Percentiles rank a stretch among this genome's conserved stretches.
These are phyloP conservation scores for Valencia hispanica DNA, from an alignment of 2,797 vertebrate species.

Conservation along the genomic window DNA sequence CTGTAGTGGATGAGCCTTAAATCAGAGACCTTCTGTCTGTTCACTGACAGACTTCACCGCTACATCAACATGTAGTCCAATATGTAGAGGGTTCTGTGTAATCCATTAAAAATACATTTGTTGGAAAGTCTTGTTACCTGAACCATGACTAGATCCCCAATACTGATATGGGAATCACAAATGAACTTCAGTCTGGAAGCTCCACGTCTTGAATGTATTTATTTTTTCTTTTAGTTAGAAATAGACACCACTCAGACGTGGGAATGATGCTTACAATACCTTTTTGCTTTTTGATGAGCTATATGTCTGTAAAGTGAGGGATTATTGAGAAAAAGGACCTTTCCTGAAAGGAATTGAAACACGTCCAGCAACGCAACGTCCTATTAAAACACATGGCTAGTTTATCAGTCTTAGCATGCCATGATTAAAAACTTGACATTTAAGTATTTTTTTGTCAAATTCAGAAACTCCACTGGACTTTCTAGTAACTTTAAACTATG, in stretches of 20 bases:
- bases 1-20: not conserved
- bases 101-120: conserved; percentile 3
- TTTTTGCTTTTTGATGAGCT: not conserved
- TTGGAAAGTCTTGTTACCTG: not conserved
- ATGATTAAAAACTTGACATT: not conserved
- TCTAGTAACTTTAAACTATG: not conserved
- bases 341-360: not conserved
- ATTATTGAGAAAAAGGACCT: not conserved
- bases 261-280: not conserved
- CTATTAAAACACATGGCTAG: not conserved
- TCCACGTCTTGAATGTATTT: not conserved
- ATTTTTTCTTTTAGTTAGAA: not conserved
- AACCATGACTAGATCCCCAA: not conserved
- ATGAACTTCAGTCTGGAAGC: not conserved
- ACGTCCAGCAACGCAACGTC: not conserved
- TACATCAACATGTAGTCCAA: not conserved
- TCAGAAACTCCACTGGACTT: not conserved
- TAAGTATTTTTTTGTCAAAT: not conserved
- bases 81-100: not conserved
- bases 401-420: not conserved
- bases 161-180: not conserved
- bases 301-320: not conserved
- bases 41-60: not conserved
- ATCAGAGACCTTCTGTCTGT: not conserved
- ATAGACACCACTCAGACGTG: not conserved